These are phyloP conservation scores for Saccostrea glomerata DNA, from an alignment of 1,140 invertebrate genomes.

Conservation along the genomic window DNA sequence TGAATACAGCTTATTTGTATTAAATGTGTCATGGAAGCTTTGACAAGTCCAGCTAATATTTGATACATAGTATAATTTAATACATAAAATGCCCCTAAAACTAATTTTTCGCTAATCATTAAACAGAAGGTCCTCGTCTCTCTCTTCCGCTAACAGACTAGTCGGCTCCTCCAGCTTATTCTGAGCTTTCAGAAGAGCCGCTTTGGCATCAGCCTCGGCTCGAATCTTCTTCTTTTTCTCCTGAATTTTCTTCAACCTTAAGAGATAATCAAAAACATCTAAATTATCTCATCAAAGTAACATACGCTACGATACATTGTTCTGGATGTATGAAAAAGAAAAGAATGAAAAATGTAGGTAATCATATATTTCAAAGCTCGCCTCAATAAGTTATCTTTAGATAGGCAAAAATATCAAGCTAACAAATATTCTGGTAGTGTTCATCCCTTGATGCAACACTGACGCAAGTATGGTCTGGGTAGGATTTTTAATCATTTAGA, in stretches of 20 bases:
- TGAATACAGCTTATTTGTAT: no score
- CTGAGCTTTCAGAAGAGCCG: slow-evolving; percentile 79
- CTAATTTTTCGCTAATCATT: slow-evolving; percentile 54
- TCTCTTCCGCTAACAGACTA: slow-evolving; percentile 91
- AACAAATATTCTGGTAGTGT: no score
- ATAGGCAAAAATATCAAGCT: no score
- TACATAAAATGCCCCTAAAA: neutral
- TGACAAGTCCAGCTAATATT: neutral
- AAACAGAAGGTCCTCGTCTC: slow-evolving; percentile 95
- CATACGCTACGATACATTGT: neutral
- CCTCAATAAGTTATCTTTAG: no score
- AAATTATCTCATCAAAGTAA: neutral
- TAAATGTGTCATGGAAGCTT: slow-evolving; percentile 4
- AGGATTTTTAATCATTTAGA: no score
- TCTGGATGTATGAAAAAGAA: no score
- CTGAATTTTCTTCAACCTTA: slow-evolving; percentile 93
- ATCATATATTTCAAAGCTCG: no score
- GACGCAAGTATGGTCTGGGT: no score
- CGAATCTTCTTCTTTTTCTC: slow-evolving; percentile 86
- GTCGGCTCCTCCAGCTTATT: slow-evolving; percentile 77
- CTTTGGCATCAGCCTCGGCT: slow-evolving; percentile 64
- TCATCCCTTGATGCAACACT: no score
- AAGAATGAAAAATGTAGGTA: no score
- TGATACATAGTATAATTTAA: neutral
- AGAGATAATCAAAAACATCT: neutral